Conservation (phyloP, 2,888 invertebrate species). For the Spilosoma lubricipeda region DNA sequence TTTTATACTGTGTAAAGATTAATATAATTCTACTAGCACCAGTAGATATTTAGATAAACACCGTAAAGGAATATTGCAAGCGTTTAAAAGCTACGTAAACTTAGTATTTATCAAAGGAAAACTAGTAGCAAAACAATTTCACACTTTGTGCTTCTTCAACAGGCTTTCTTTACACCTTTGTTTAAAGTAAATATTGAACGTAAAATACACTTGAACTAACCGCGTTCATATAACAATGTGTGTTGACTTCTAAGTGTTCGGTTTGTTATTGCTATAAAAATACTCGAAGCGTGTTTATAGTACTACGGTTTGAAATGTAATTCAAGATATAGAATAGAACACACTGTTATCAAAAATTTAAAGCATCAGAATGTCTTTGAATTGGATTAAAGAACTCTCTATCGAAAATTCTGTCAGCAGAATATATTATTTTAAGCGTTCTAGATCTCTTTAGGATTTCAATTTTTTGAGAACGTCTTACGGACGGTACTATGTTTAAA, state of each 20-base stretch:
- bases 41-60: not conserved
- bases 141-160: conserved; percentile 45
- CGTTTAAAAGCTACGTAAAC: conserved; percentile 18
- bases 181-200: conserved; percentile 49
- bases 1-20: not conserved
- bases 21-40: not conserved
- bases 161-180: conserved; percentile 50
- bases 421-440: not conserved
- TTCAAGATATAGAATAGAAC: not conserved
- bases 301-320: not conserved
- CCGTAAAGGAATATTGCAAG: conserved; percentile 14
- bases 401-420: not conserved
- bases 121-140: conserved; percentile 50
- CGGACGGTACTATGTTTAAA: not conserved
- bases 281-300: conserved; percentile 5
- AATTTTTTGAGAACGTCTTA: not conserved
- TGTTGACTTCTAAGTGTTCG: conserved; percentile 16
- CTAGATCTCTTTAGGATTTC: not conserved
- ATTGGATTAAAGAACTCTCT: not conserved
- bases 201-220: conserved; percentile 43
- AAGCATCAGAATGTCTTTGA: not conserved
- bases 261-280: conserved; percentile 16
- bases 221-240: conserved; percentile 21
- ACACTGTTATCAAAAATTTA: not conserved
- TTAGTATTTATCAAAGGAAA: conserved; percentile 38